Evolutionary conservation across 2,888 invertebrate species (phyloP).

Genomic region (Blastobasis adustella): DNA sequence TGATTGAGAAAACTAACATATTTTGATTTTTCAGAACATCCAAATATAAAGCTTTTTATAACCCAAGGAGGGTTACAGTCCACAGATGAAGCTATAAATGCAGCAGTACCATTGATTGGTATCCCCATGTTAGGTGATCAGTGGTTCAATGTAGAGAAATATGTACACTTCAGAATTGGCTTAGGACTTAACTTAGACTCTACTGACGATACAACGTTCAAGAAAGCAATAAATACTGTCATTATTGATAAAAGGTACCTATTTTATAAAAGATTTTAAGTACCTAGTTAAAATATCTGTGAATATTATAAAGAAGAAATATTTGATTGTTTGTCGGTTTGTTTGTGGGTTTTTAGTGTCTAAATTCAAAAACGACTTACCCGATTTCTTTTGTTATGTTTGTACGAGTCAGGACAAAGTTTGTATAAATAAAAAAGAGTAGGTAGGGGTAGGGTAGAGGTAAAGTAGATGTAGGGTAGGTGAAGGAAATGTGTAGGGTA

Average conservation of each 20-base stretch:
- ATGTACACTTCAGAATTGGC: conserved; percentile 31
- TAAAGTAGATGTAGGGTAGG: too few relatives aligned
- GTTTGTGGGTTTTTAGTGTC: too few relatives aligned
- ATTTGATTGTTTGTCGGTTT: neutral
- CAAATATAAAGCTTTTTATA: conserved; percentile 12
- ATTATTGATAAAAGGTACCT: conserved; percentile 7
- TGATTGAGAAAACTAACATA: neutral
- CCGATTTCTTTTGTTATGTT: too few relatives aligned
- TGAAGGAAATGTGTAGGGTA: too few relatives aligned
- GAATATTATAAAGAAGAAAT: too few relatives aligned
- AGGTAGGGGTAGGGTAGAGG: too few relatives aligned
- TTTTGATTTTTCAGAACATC: conserved; percentile 25
- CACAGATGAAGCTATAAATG: neutral
- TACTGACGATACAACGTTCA: neutral
- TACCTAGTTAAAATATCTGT: neutral
- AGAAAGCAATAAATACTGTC: neutral
- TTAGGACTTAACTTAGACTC: conserved; percentile 20
- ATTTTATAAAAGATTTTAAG: neutral
- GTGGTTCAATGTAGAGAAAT: conserved; percentile 26
- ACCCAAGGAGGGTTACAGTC: neutral
- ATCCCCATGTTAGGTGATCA: conserved; percentile 46
- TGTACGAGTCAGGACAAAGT: too few relatives aligned
- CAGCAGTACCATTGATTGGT: conserved; percentile 36
- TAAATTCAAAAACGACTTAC: too few relatives aligned
- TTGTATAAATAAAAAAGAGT: neutral